Conservation (phyloP, 1,140 invertebrate genomes). For the Neodiprion virginianus region DNA sequence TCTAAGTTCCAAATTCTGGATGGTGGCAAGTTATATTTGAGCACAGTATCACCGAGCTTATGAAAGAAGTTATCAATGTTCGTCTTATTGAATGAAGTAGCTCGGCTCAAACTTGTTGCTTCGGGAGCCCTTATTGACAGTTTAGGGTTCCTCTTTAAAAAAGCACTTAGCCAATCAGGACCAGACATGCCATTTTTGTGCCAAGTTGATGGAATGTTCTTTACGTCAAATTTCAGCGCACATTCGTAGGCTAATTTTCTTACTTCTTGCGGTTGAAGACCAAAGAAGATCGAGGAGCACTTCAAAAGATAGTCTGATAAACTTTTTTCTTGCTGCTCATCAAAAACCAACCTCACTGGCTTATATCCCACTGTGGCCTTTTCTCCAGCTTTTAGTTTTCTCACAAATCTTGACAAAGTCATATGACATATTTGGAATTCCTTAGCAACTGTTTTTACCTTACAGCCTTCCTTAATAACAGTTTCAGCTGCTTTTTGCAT, state of each 20-base stretch:
- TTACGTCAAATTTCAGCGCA: slow-evolving; percentile 24
- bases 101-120: slow-evolving; percentile 50
- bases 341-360: slow-evolving; percentile 2
- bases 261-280: slow-evolving; percentile 28
- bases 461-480: slow-evolving; percentile 8
- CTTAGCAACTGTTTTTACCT: slow-evolving; percentile 13
- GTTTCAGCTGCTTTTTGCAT: slow-evolving; percentile 11
- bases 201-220: slow-evolving; percentile 32
- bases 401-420: slow-evolving; percentile 10
- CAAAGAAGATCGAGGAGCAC: slow-evolving; percentile 29
- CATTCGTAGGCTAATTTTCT: slow-evolving; percentile 35
- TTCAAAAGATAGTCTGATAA: slow-evolving; percentile 14
- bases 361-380: slow-evolving; percentile 11
- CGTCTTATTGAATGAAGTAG: slow-evolving; percentile 48
- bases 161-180: slow-evolving; percentile 35
- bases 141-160: slow-evolving; percentile 33
- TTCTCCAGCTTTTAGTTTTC: slow-evolving; percentile 10
- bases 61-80: slow-evolving; percentile 43
- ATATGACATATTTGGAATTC: slow-evolving; percentile 18
- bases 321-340: slow-evolving; percentile 9
- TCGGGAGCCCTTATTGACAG: slow-evolving; percentile 48
- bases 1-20: slow-evolving; percentile 54
- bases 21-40: slow-evolving; percentile 39
- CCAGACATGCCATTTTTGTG: slow-evolving; percentile 32
- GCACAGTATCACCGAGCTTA: slow-evolving; percentile 33